Percentiles rank a stretch among this genome's conserved stretches.
phyloP scores from a whole-genome alignment of 2,888 invertebrate genomes.

The Cheilosia variabilis region DNA sequence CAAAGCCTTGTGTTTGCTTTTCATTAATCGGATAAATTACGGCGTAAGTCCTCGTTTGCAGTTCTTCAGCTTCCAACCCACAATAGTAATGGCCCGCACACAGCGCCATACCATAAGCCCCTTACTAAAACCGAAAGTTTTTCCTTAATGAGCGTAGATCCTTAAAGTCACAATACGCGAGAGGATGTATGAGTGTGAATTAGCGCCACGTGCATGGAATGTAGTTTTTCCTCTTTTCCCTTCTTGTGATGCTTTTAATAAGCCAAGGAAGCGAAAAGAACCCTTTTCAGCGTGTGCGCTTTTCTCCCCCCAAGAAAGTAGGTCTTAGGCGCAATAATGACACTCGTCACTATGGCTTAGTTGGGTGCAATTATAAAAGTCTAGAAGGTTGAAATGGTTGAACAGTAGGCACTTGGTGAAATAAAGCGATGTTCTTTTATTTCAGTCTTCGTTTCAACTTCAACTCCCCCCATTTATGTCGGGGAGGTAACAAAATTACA shows the following conservation, averaged over 20 bases:
- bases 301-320: slow-evolving; percentile 8
- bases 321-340: slow-evolving; percentile 56
- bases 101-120: background rate
- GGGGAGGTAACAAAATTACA: slow-evolving; percentile 11
- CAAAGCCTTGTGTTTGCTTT: background rate
- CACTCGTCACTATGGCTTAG: slow-evolving; percentile 58
- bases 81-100: slow-evolving; percentile 8
- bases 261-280: slow-evolving; percentile 38
- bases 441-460: slow-evolving; percentile 32
- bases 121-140: slow-evolving; percentile 22
- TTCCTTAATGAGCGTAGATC: slow-evolving; percentile 33
- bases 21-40: slow-evolving; percentile 32
- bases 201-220: slow-evolving; percentile 32
- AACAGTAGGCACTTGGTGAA: slow-evolving; percentile 40
- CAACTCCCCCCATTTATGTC: too few species aligned
- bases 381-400: slow-evolving; percentile 49
- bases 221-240: slow-evolving; percentile 9
- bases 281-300: slow-evolving; percentile 41
- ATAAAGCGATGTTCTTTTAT: slow-evolving; percentile 56
- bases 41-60: slow-evolving; percentile 27
- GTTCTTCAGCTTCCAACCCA: slow-evolving; percentile 31
- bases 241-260: slow-evolving; percentile 58
- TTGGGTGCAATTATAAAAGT: slow-evolving; percentile 60
- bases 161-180: slow-evolving; percentile 19
- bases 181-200: background rate